Evolutionary conservation across 2,113 vertebrate species (phyloP).

Genomic region (Regulus satrapa): DNA sequence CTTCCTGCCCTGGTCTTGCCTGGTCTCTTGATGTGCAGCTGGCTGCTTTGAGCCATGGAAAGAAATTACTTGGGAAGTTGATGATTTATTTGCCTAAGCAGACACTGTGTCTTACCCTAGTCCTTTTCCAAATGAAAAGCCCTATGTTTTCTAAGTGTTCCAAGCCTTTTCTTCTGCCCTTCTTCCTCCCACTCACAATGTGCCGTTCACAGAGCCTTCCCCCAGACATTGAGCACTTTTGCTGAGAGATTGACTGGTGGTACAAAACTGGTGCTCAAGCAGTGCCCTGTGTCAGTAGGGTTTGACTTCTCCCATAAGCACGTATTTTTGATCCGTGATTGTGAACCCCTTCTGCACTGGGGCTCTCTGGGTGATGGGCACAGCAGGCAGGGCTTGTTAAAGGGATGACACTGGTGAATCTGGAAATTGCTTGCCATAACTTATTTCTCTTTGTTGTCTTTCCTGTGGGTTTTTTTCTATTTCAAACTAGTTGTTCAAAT

Average conservation of each 20-base stretch:
- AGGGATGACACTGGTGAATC: neutral
- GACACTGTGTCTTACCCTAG: neutral
- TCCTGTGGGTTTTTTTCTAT: neutral
- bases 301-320: neutral
- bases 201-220: neutral
- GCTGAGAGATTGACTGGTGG: neutral
- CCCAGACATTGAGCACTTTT: accelerated
- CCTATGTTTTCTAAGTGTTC: neutral
- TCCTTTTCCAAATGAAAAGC: neutral
- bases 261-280: neutral
- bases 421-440: neutral
- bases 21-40: neutral
- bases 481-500: neutral
- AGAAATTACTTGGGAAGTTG: neutral
- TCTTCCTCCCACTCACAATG: neutral
- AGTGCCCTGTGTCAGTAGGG: neutral
- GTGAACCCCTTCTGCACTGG: accelerated
- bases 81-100: slow-evolving; percentile 40
- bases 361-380: neutral
- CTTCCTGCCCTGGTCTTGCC: neutral
- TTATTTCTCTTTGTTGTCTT: neutral
- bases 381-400: neutral
- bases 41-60: slow-evolving; percentile 48
- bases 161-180: neutral
- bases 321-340: neutral